These are phyloP conservation scores for Oconnorella tubifera DNA, from an alignment of 2,888 invertebrate species.

Conservation along the genomic window DNA sequence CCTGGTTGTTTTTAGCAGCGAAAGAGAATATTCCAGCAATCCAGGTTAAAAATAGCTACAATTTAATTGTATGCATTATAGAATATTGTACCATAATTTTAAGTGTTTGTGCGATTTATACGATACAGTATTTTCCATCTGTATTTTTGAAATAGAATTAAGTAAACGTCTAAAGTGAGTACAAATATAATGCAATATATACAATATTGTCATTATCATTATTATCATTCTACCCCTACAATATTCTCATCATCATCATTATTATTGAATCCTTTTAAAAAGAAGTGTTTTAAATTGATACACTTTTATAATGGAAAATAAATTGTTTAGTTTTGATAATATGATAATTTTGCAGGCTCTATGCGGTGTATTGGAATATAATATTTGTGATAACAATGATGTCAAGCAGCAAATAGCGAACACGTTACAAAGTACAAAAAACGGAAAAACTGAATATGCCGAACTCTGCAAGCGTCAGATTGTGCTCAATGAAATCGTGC, in stretches of 20 bases:
- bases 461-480: conserved; percentile 71
- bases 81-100: no score
- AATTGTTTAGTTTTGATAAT: no score
- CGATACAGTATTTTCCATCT: neutral
- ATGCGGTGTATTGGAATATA: conserved; percentile 75
- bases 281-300: no score
- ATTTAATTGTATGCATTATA: no score
- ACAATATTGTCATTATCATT: no score
- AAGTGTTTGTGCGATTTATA: no score
- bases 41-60: no score
- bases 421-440: conserved; percentile 69
- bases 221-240: no score
- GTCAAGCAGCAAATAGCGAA: conserved; percentile 68
- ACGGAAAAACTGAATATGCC: conserved; percentile 68
- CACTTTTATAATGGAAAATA: no score
- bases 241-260: no score
- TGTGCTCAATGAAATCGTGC: conserved; percentile 70
- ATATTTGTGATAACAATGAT: conserved; percentile 62
- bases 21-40: conserved; percentile 62
- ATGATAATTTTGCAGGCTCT: conserved; percentile 64
- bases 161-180: neutral
- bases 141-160: neutral
- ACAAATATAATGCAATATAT: neutral
- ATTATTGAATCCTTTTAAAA: no score
- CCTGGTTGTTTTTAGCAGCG: conserved; percentile 70